Base-by-base conservation (phyloP, 92 coral and sea anemone genomes). In the Palythoa grandiflora region DNA sequence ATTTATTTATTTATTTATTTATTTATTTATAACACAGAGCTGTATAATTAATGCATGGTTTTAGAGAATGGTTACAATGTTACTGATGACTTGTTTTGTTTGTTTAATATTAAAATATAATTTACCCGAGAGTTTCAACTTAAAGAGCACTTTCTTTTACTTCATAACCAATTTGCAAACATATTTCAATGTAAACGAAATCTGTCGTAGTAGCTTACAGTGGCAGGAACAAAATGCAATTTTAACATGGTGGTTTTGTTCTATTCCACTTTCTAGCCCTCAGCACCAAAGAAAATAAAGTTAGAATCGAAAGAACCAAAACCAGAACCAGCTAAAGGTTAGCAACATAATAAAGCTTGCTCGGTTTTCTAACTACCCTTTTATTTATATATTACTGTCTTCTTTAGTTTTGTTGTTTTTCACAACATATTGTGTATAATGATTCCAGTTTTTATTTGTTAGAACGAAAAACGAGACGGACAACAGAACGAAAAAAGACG, bases 281-380 rank as follows among this genome's bases (percentile, higher is more conserved):
- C 54, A 38, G 19, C 53, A 38, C 77, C 77, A 73, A 73, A 73
- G 77, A 73, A 73, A 73, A 9, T 37, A 73, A 73, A 40, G 28
- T 15, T 40, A 5, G 53, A 73, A 40, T 6, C 9, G 28, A 28
- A 0, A 16, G 53, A 38, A 73, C 13, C 28, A 40, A 40, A 16
- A 9, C 11, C 52, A 73, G 54, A 5, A 73, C 12, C 53, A 40
- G 15, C 9, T 15, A 73, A 40, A 73, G 77, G 77, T 73, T 36
- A 73, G 54, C 14, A 40, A 38, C 17, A 6, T 14, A 40, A 73
- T 40, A 12, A 15, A 17, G 8, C 6, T 72, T 14, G 51, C 8
- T 9, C 12, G 77, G 15, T 17, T 72, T 0, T 17, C 1, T 3
- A 72, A 39, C 50, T 39, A 38, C 21, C 48, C 38, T 14, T 1